phyloP scores from a whole-genome alignment of 2,113 vertebrate species.

The Corythaeola cristata region DNA sequence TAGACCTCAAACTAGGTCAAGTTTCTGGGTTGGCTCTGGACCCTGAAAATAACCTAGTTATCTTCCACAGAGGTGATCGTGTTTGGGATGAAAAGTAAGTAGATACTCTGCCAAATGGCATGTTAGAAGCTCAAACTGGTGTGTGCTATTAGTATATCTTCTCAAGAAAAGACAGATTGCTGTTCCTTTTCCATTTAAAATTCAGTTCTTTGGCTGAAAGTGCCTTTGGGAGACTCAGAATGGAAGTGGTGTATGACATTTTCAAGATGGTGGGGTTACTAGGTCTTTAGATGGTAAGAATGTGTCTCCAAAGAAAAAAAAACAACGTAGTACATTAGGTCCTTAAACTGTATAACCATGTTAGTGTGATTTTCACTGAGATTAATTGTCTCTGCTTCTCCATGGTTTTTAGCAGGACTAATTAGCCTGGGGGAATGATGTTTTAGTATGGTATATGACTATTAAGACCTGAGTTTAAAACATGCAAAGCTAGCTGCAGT shows the following conservation, averaged over 20 bases:
- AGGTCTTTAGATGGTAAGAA: background rate
- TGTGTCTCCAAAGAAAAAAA: background rate
- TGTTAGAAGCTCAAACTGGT: background rate
- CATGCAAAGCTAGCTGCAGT: background rate
- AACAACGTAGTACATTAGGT: background rate
- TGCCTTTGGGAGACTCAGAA: background rate
- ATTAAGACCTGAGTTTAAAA: background rate
- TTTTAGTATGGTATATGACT: background rate
- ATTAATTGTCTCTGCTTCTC: background rate
- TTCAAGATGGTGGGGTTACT: background rate
- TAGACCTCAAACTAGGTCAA: conserved; percentile 86
- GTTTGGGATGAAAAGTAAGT: conserved; percentile 91
- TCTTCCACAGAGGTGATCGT: conserved; percentile 95
- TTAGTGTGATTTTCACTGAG: background rate
- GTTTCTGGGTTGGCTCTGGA: conserved; percentile 93
- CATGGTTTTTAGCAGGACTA: background rate
- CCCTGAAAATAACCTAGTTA: conserved; percentile 85
- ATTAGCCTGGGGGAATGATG: background rate
- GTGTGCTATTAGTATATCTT: background rate
- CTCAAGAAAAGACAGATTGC: background rate
- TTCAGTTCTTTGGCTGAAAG: background rate
- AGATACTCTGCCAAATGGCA: background rate
- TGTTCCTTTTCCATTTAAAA: background rate
- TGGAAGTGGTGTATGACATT: background rate
- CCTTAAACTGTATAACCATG: background rate